Evolutionary conservation across 2,113 vertebrate genomes (phyloP).

Genomic region (Pogona vitticeps): DNA sequence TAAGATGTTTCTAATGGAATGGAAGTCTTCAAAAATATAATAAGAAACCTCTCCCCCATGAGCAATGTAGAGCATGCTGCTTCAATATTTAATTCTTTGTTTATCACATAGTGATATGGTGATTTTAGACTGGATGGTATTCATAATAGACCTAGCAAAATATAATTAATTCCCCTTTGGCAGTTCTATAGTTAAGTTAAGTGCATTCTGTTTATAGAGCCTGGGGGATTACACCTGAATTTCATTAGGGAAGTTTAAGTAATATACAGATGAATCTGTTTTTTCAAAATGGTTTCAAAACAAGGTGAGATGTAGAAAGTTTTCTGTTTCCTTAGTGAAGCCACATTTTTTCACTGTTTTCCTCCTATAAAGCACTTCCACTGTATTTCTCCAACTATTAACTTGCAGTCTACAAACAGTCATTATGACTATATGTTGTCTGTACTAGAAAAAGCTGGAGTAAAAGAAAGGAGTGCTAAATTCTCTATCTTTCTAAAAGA

Average conservation of each 20-base stretch:
- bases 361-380: conserved; percentile 35
- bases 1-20: conserved; percentile 28
- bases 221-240: conserved; percentile 88
- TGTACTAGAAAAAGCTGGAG: conserved; percentile 36
- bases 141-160: conserved; percentile 79
- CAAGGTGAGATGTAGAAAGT: conserved; percentile 62
- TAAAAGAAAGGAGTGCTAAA: conserved; percentile 24
- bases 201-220: conserved; percentile 75
- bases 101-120: conserved; percentile 61
- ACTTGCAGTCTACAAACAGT: conserved; percentile 45
- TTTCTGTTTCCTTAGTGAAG: conserved; percentile 18
- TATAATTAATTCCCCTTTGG: conserved; percentile 78
- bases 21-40: neutral
- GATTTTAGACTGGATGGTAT: conserved; percentile 73
- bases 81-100: conserved; percentile 26
- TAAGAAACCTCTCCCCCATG: conserved; percentile 10
- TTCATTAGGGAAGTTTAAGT: conserved; percentile 74
- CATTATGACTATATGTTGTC: conserved; percentile 35
- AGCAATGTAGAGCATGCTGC: neutral
- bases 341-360: conserved; percentile 55
- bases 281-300: conserved; percentile 67
- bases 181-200: conserved; percentile 77
- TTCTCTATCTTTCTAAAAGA: neutral
- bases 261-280: conserved; percentile 72
- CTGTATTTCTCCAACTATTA: conserved; percentile 1